Conservation (phyloP, 2,797 vertebrate species). For the Varecia variegata region DNA sequence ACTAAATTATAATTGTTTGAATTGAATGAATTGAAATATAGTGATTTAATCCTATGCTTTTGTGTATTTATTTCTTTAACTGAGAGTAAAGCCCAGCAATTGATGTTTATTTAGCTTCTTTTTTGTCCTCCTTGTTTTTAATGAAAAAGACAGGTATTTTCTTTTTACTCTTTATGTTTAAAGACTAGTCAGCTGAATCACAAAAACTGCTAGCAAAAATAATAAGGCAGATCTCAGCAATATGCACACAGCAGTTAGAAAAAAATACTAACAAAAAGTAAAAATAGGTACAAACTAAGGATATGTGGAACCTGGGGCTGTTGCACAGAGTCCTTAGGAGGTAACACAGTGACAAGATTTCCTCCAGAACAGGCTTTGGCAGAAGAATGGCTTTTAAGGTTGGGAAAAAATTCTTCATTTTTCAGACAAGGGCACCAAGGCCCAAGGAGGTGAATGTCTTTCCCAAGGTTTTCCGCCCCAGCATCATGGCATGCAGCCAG, state of each 20-base stretch:
- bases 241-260: neutral
- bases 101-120: neutral
- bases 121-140: neutral
- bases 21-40: neutral
- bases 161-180: neutral
- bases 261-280: neutral
- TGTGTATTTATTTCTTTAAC: neutral
- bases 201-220: neutral
- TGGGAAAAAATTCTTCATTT: constrained; percentile 35
- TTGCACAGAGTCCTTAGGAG: neutral
- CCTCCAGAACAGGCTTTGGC: neutral
- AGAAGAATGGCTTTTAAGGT: neutral
- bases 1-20: neutral
- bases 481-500: neutral
- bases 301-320: neutral
- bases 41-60: neutral
- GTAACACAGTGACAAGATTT: neutral
- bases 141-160: neutral
- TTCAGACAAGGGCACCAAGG: neutral
- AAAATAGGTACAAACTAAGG: neutral
- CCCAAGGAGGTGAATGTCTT: neutral
- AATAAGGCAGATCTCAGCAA: neutral
- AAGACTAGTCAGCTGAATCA: neutral
- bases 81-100: neutral
- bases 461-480: neutral